A percentile compares a stretch with the other conserved stretches of the same genome.
phyloP scores from a whole-genome alignment of 2,888 invertebrate species.

The Mythimna pallens region DNA sequence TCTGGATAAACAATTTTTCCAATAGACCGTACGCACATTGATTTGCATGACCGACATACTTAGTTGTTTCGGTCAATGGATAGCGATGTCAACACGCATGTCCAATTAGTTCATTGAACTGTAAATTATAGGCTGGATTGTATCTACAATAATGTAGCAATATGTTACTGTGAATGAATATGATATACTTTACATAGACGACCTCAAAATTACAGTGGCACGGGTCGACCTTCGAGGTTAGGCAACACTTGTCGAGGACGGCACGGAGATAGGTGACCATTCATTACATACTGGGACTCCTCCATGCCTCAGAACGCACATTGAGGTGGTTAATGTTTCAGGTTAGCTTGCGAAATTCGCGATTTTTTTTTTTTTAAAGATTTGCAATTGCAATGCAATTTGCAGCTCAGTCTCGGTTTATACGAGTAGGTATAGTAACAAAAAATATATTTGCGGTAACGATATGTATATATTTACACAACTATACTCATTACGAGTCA shows the following conservation, averaged over 20 bases:
- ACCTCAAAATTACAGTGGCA: not conserved
- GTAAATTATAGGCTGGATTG: constrained; percentile 36
- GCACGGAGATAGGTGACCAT: too few relatives aligned
- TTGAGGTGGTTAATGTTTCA: too few relatives aligned
- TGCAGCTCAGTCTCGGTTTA: too few relatives aligned
- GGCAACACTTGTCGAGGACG: not conserved
- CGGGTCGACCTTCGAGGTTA: not conserved
- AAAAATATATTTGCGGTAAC: too few relatives aligned
- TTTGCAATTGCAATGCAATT: too few relatives aligned
- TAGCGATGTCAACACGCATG: constrained; percentile 48
- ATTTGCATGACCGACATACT: constrained; percentile 39
- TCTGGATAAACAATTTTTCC: not conserved
- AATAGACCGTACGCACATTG: constrained; percentile 4
- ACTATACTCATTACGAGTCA: too few relatives aligned
- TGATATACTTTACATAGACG: not conserved
- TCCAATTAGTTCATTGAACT: constrained; percentile 51
- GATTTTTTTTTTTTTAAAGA: too few relatives aligned
- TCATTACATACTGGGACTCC: too few relatives aligned
- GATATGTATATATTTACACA: too few relatives aligned
- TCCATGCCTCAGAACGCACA: too few relatives aligned
- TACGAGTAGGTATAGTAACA: too few relatives aligned
- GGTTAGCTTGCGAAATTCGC: too few relatives aligned
- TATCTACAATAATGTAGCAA: not conserved
- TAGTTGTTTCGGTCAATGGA: constrained; percentile 43
- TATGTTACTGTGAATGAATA: not conserved